Percentiles rank a stretch among this genome's conserved stretches.
phyloP scores from a whole-genome alignment of 2,888 invertebrate species.

The Hartigia nigra region DNA sequence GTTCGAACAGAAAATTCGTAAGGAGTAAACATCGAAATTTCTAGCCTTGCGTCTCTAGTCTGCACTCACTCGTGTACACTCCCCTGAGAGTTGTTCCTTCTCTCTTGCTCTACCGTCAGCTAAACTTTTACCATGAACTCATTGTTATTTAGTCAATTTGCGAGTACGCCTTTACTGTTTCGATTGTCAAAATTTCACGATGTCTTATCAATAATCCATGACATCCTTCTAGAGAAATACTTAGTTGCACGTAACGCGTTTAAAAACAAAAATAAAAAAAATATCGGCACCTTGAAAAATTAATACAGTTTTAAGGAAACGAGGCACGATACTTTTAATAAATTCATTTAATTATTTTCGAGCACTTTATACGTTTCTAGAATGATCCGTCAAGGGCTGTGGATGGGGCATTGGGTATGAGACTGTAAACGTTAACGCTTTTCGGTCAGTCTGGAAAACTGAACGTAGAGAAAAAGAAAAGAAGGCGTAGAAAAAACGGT shows the following conservation, averaged over 20 bases:
- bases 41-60: not conserved
- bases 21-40: not conserved
- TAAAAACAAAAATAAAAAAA: not conserved
- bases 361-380: too few species aligned
- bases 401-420: too few species aligned
- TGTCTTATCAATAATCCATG: not conserved
- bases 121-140: too few species aligned
- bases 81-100: not conserved
- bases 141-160: too few species aligned
- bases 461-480: not conserved
- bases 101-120: not conserved
- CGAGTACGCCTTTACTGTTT: too few species aligned
- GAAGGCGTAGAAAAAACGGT: not conserved
- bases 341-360: not conserved
- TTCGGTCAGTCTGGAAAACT: not conserved
- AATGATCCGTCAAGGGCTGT: too few species aligned
- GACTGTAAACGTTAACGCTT: too few species aligned
- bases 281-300: not conserved
- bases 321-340: not conserved
- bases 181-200: not conserved
- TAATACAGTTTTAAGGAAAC: not conserved
- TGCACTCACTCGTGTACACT: not conserved
- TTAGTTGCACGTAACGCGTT: not conserved
- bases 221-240: not conserved
- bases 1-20: not conserved